These are phyloP conservation scores for Pheosia gnoma DNA, from an alignment of 2,888 invertebrate species.

Conservation along the genomic window DNA sequence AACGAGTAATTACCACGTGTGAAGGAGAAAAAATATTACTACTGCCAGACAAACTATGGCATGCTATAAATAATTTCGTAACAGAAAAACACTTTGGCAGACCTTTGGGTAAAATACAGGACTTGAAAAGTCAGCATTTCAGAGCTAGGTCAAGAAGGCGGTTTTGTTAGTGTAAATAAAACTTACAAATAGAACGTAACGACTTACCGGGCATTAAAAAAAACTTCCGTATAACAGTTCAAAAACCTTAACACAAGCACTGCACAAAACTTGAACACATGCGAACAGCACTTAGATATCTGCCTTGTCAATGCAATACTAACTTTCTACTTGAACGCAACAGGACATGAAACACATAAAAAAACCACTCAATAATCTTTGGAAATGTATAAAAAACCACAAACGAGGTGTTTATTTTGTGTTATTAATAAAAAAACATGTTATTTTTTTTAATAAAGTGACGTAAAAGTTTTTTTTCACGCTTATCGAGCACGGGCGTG, in stretches of 20 bases:
- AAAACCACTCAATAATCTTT: not conserved
- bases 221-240: constrained; percentile 55
- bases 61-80: no score
- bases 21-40: no score
- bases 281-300: constrained; percentile 52
- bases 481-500: constrained; percentile 40
- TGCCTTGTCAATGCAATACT: constrained; percentile 57
- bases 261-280: constrained; percentile 60
- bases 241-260: constrained; percentile 58
- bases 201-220: constrained; percentile 15
- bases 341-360: constrained; percentile 15
- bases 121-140: no score
- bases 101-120: no score
- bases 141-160: no score
- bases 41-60: no score
- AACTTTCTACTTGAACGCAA: constrained; percentile 59
- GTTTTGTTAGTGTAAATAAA: not conserved
- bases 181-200: constrained; percentile 6
- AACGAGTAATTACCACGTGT: no score
- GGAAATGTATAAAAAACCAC: constrained; percentile 2
- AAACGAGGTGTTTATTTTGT: not conserved
- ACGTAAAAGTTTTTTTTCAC: constrained; percentile 58
- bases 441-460: constrained; percentile 45
- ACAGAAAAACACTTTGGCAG: no score
- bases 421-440: constrained; percentile 46